Conservation (phyloP, 1,140 invertebrate species). For the Branchinecta lindahli region DNA sequence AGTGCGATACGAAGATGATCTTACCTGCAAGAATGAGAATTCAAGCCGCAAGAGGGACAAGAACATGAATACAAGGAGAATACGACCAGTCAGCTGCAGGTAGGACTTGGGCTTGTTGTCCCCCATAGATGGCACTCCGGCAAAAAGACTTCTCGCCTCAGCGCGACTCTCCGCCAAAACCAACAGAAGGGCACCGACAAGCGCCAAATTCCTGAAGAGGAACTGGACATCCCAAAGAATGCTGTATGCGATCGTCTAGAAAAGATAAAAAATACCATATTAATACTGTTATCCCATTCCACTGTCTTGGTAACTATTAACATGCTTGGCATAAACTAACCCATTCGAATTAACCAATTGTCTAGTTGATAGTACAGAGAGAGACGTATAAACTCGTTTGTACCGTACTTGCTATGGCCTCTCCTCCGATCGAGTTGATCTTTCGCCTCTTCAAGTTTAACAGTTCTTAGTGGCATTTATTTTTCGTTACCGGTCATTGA, state of each 20-base stretch:
- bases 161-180: slow-evolving; percentile 85
- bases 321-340: too few relatives aligned
- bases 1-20: slow-evolving; percentile 16
- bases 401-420: too few relatives aligned
- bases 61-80: slow-evolving; percentile 97
- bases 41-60: slow-evolving; percentile 89
- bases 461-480: too few relatives aligned
- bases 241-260: slow-evolving; percentile 89
- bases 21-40: slow-evolving; percentile 68
- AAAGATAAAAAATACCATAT: slow-evolving; percentile 31
- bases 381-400: too few relatives aligned
- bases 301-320: too few relatives aligned
- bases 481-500: too few relatives aligned
- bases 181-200: slow-evolving; percentile 85
- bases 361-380: too few relatives aligned
- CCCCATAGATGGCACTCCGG: slow-evolving; percentile 88
- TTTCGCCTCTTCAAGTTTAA: too few relatives aligned
- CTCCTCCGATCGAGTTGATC: too few relatives aligned
- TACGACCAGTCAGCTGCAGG: slow-evolving; percentile 84
- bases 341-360: too few relatives aligned
- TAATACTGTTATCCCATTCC: too few relatives aligned
- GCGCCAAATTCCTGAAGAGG: slow-evolving; percentile 80
- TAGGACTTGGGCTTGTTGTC: slow-evolving; percentile 98
- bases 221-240: slow-evolving; percentile 98
- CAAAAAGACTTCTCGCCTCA: slow-evolving; percentile 84